Base-by-base conservation (phyloP, 1,140 invertebrate species). In the Oscheius sp. region DNA sequence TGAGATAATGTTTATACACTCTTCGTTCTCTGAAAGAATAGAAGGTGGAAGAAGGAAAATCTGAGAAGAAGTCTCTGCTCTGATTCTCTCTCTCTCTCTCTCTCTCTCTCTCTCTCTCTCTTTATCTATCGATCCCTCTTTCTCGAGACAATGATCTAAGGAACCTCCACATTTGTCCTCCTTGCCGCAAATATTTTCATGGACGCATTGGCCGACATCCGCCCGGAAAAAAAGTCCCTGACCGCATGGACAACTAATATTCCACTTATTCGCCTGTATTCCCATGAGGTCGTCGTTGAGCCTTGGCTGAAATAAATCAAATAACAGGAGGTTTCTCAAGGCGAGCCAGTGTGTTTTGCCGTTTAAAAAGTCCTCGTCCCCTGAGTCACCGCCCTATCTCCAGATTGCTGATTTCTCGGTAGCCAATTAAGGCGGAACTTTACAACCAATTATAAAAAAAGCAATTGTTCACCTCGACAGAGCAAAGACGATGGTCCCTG, bases 141-240 rank as follows among this genome's bases (percentile, higher is more conserved):
- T 45, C 23, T 45, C 23, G 23, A 45, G 23, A 18, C 23, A 15
- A 45, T 45, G 23, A 45, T 18, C 42, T 45, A 35, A 35, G 29
- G 36, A 55, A n/a, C 38, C 52, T 64, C 69, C 52, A 38, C 69
- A 71, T 23, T 63, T 13, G 29, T 59, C 58, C 52, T 68, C 49
- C 36, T 68, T 68, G 18, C 49, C 55, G 15, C 67, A 68, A n/a
- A 55, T 34, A 29, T 68, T 68, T n/a, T 68, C 31, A 49, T 68
- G 67, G 55, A 68, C 67, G 32, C 67, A 68, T 59, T 35, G 52
- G 18, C 36, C 67, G 28, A 59, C 45, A 23, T 68, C 67, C 1
- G 67, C 35, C 28, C 67, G 67, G 26, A 55, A 55, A 23, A 38
- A 63, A 10, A 63, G 15, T 32, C 61, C 36, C 10, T n/a, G 15